Evolutionary conservation across 2,113 vertebrate species (phyloP), one percentile per base, ranked within the genome.

Genomic region (Vulpes vulpes): DNA sequence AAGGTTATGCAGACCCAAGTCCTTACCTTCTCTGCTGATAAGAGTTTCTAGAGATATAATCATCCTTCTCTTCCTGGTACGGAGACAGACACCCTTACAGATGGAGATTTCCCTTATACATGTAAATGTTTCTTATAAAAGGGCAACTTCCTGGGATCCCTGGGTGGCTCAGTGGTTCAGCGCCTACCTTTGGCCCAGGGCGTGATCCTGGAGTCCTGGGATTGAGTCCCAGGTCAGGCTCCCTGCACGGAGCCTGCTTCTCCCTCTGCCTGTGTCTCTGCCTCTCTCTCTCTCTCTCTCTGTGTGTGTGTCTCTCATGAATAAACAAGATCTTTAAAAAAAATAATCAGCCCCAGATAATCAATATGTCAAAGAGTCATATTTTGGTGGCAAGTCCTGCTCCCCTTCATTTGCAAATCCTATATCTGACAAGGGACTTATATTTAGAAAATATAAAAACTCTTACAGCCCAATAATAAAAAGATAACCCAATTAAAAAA

Each of bases 401-500:
- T 53, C 59, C 20, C 73, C 22, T 49, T 51, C 8, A 27, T 38
- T 60, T 90, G 57, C 17, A 93, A 55, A 90, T 84, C 30, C 65
- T 80, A 25, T 60, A 74, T 81, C 59, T 65, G 25, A 38, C 27
- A 78, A 87, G n/a, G 7, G 53, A 86, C 12, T 43, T 94, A n/a
- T 62, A 69, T 53, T 22, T 12, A 38, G 71, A 90, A 95, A 81
- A 80, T 74, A 87, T 10, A 80, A 79, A 79, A 93, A 49, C 9
- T 62, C 30, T 67, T 43, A 95, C 35, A 90, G 84, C 20, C 74
- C n/a, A 74, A 43, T 69, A 82, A 57, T 86, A 80, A 81, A 53
- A 95, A 71, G 32, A 38, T 43, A 84, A 38, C 6, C 79, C 49
- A 92, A 80, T 80, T 92, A 6, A 51, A 74, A 96, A 89, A 43